Conservation (phyloP, 1,140 invertebrate species). For the Bactericera cockerelli region DNA sequence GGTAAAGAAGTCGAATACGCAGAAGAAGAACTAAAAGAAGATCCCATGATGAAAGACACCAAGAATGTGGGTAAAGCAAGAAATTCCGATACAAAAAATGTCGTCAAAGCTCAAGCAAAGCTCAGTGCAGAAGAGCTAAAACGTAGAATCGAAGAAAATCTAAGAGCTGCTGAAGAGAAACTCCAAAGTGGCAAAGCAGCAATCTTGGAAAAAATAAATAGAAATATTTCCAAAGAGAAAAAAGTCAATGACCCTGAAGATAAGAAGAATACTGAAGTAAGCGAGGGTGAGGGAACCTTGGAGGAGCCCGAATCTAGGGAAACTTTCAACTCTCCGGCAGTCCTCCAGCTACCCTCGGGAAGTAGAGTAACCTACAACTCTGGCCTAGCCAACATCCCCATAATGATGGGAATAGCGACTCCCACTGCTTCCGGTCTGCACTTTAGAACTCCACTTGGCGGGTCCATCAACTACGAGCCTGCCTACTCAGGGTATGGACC, state of each 20-base stretch:
- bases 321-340: not conserved
- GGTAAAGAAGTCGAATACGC: no score
- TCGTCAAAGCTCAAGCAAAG: no score
- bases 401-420: not conserved
- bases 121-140: not conserved
- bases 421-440: not conserved
- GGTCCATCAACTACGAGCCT: not conserved
- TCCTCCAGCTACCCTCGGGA: not conserved
- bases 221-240: not conserved
- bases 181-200: not conserved
- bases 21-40: not conserved
- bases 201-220: constrained; percentile 2
- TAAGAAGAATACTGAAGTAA: not conserved
- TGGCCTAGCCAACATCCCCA: not conserved
- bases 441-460: not conserved
- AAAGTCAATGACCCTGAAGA: not conserved
- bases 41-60: not conserved
- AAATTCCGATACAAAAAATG: no score
- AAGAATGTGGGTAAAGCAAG: not conserved
- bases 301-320: not conserved
- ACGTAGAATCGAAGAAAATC: not conserved
- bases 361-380: not conserved
- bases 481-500: not conserved
- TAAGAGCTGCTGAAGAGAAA: not conserved
- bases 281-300: not conserved